phyloP scores from a whole-genome alignment of 2,113 vertebrate species.

The Mesitornis unicolor region DNA sequence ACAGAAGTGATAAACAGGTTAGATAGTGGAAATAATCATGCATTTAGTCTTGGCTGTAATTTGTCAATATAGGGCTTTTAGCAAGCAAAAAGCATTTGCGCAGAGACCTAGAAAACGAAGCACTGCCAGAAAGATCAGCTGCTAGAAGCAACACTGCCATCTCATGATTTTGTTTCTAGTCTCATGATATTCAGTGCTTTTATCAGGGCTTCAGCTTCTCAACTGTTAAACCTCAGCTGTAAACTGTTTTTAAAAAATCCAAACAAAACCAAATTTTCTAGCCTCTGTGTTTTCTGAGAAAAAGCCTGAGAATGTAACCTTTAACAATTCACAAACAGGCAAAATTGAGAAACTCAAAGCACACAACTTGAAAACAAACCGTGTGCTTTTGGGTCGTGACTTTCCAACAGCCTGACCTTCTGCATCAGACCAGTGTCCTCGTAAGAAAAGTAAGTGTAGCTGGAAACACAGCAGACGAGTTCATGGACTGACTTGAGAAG shows the following conservation, averaged over 20 bases:
- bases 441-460: not conserved
- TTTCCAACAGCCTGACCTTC: not conserved
- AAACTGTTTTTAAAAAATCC: not conserved
- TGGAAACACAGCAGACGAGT: not conserved
- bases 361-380: not conserved
- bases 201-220: not conserved
- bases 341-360: not conserved
- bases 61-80: slow-evolving; percentile 16
- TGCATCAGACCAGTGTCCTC: not conserved
- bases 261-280: not conserved
- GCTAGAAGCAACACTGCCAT: slow-evolving; percentile 65
- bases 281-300: not conserved
- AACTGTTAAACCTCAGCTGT: not conserved
- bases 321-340: not conserved
- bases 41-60: not conserved
- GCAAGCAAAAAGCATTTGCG: slow-evolving; percentile 8
- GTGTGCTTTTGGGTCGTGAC: not conserved
- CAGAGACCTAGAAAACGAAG: slow-evolving; percentile 29
- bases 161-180: slow-evolving; percentile 58
- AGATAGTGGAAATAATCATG: slow-evolving; percentile 44
- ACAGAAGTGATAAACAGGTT: slow-evolving; percentile 19
- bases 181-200: not conserved
- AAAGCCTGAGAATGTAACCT: not conserved
- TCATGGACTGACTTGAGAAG: not conserved
- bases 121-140: slow-evolving; percentile 41